Conservation (phyloP, 2,113 vertebrate species). For the Xenus cinereus region DNA sequence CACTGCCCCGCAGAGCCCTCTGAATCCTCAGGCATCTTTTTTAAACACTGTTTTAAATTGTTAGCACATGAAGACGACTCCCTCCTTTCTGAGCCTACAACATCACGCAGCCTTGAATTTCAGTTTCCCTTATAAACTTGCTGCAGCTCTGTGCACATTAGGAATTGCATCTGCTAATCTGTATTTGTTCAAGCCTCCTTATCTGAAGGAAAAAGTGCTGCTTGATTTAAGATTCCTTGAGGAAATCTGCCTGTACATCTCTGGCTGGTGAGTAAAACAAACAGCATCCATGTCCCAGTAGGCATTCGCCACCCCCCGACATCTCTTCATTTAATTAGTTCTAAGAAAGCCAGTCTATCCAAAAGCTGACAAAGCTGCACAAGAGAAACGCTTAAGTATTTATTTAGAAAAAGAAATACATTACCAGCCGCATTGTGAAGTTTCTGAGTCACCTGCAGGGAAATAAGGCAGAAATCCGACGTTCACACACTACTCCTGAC, state of each 20-base stretch:
- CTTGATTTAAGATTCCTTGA: not conserved
- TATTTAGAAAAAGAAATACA: slow-evolving; percentile 41
- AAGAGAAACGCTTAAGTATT: not conserved
- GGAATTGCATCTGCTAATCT: slow-evolving; percentile 5
- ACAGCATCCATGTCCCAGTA: slow-evolving; percentile 1
- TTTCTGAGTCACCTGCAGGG: slow-evolving; percentile 73
- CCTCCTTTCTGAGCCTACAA: not conserved
- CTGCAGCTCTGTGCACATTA: not conserved
- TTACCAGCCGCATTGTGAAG: slow-evolving; percentile 83
- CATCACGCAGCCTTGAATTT: not conserved
- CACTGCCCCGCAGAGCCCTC: slow-evolving; percentile 39
- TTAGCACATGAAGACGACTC: not conserved
- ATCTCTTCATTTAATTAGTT: slow-evolving; percentile 61
- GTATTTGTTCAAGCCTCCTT: not conserved
- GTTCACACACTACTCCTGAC: slow-evolving; percentile 25
- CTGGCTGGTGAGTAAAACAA: slow-evolving; percentile 14
- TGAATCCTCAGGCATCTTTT: not conserved
- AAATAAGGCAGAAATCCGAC: not conserved
- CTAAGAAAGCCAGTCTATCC: slow-evolving; percentile 7
- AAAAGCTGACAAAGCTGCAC: slow-evolving; percentile 4
- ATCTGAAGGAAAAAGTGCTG: not conserved
- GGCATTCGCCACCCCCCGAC: not conserved
- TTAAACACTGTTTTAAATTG: not conserved
- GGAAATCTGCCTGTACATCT: slow-evolving; percentile 17
- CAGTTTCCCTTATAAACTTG: not conserved